phyloP scores from a whole-genome alignment of 1,140 invertebrate genomes.

The Eumaeus atala region DNA sequence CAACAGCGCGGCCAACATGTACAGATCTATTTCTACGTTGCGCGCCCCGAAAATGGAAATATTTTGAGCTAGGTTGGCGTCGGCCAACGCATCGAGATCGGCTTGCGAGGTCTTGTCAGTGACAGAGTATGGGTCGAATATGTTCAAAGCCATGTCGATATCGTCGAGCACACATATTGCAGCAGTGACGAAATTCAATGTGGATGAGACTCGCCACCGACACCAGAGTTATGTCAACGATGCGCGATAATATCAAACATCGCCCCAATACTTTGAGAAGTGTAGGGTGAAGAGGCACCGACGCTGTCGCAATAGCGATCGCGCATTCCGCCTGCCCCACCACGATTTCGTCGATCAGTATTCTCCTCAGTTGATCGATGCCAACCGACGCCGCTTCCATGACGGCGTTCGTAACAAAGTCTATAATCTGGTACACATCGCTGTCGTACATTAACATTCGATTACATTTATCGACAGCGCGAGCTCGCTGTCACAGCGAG shows the following conservation, averaged over 20 bases:
- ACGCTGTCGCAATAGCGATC: conserved; percentile 1
- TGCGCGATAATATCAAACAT: conserved; percentile 3
- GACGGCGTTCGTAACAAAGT: not conserved
- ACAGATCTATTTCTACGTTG: conserved; percentile 12
- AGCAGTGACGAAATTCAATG: not conserved
- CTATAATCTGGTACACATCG: not conserved
- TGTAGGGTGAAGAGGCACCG: not conserved
- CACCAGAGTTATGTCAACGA: not conserved
- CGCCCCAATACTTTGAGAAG: not conserved
- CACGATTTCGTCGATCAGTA: not conserved
- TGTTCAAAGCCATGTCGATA: conserved; percentile 9
- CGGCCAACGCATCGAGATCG: conserved; percentile 10
- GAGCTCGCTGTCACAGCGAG: conserved; percentile 1
- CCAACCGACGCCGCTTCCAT: not conserved
- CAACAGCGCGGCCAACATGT: conserved; percentile 11
- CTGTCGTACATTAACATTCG: not conserved
- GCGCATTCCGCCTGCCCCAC: conserved; percentile 1
- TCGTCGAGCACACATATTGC: conserved; percentile 5
- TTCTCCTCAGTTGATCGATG: not conserved
- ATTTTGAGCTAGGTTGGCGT: conserved; percentile 7
- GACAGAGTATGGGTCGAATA: conserved; percentile 9
- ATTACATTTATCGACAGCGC: conserved; percentile 2
- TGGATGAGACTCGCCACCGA: conserved; percentile 1
- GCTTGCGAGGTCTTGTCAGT: conserved; percentile 5
- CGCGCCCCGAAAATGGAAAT: conserved; percentile 12